Evolutionary conservation across 2,113 vertebrate species (phyloP).

Genomic region (Notarius lentiginosus): DNA sequence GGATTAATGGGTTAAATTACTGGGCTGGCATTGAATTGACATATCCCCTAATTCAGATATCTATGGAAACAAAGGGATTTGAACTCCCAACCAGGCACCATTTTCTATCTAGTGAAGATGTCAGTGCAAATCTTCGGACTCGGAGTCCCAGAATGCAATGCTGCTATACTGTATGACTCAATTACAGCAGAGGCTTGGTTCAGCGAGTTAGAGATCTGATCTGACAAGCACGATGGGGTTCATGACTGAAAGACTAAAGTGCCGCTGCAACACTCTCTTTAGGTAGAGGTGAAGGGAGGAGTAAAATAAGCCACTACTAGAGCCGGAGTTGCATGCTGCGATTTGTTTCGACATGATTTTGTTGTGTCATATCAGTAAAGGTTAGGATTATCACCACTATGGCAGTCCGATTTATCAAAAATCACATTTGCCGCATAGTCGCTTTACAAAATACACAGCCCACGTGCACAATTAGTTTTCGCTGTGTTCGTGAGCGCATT

Average conservation of each 20-base stretch:
- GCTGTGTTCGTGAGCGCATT: neutral
- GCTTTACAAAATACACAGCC: neutral
- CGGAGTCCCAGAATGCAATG: neutral
- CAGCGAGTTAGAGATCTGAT: neutral
- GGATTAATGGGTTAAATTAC: neutral
- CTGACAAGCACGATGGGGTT: neutral
- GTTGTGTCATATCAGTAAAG: neutral
- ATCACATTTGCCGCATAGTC: rapidly evolving
- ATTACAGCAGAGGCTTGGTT: neutral
- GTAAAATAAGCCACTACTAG: neutral
- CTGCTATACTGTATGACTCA: neutral
- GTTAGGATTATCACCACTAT: neutral
- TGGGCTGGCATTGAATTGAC: neutral
- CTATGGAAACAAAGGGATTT: neutral
- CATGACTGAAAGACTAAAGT: neutral
- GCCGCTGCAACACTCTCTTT: neutral
- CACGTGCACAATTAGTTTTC: neutral
- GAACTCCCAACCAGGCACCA: neutral
- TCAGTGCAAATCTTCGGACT: neutral
- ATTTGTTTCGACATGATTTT: neutral
- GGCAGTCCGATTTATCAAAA: neutral
- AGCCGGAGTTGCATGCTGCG: neutral
- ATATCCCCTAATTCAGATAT: neutral
- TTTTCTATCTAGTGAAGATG: neutral
- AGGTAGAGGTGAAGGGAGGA: neutral